Evolutionary conservation across 2,113 vertebrate genomes (phyloP).

Genomic region (Eleginops maclovinus): DNA sequence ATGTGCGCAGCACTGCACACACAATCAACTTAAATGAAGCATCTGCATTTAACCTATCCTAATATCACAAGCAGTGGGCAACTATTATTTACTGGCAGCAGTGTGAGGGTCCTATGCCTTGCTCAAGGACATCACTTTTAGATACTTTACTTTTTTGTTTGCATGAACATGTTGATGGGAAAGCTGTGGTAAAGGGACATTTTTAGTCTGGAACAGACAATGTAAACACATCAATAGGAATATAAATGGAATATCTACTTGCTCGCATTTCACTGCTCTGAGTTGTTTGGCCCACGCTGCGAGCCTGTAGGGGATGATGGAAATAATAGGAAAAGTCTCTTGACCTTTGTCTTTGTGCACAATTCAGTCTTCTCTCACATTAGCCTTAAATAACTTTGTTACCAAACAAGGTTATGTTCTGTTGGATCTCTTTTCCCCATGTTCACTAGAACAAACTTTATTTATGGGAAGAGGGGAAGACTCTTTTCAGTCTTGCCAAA

Average conservation of each 20-base stretch:
- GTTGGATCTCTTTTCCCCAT: neutral
- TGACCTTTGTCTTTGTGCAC: conserved; percentile 26
- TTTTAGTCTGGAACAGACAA: neutral
- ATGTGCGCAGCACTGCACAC: no score
- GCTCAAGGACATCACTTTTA: no score
- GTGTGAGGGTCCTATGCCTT: no score
- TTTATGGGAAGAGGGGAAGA: neutral
- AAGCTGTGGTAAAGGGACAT: neutral
- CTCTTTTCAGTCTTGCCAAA: neutral
- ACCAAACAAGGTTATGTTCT: conserved; percentile 41
- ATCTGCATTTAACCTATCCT: no score
- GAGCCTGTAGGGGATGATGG: neutral
- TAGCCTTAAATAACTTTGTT: conserved; percentile 6
- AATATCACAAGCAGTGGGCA: no score
- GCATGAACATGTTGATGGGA: no score
- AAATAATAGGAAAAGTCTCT: conserved; percentile 11
- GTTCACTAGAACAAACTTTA: neutral
- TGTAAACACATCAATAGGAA: neutral
- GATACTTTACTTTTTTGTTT: neutral
- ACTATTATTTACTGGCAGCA: no score
- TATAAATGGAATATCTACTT: neutral
- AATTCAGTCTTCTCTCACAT: neutral
- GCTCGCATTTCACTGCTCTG: neutral
- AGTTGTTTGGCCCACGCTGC: neutral
- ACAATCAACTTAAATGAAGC: no score